Evolutionary conservation across 1,140 invertebrate species (phyloP).

Genomic region (Triops longicaudatus): DNA sequence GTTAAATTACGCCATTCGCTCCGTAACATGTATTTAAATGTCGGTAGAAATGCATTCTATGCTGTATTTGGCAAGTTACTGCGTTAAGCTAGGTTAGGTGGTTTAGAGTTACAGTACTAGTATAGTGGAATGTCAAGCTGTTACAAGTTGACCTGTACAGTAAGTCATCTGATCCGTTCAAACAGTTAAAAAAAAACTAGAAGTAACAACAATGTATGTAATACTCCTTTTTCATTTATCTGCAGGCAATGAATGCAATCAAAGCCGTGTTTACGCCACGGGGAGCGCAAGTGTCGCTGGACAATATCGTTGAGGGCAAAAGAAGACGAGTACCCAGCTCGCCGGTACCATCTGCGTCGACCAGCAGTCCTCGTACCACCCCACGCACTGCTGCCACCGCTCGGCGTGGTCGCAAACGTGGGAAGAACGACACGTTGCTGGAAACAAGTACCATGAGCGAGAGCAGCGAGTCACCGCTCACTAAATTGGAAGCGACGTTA

Average conservation of each 20-base stretch:
- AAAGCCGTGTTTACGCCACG: neutral
- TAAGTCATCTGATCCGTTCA: too few relatives aligned
- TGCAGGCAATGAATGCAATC: neutral
- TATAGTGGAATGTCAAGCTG: too few relatives aligned
- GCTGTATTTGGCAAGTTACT: too few relatives aligned
- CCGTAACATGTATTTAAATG: too few relatives aligned
- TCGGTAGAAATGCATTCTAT: too few relatives aligned
- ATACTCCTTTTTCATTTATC: neutral
- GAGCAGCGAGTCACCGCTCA: constrained; percentile 10
- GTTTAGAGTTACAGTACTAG: too few relatives aligned
- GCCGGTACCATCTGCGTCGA: neutral
- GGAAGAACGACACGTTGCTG: constrained; percentile 22
- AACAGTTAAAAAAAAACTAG: too few relatives aligned
- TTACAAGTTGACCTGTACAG: too few relatives aligned
- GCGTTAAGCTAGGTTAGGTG: too few relatives aligned
- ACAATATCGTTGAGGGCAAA: neutral
- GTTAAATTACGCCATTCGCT: too few relatives aligned
- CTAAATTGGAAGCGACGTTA: neutral
- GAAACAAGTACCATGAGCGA: constrained; percentile 27
- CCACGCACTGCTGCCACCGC: neutral
- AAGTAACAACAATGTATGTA: too few relatives aligned
- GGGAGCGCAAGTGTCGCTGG: neutral
- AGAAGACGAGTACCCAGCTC: neutral
- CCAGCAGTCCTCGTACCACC: neutral
- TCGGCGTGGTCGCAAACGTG: neutral